Conservation (phyloP, 2,113 vertebrate genomes). For the Prionailurus viverrinus region DNA sequence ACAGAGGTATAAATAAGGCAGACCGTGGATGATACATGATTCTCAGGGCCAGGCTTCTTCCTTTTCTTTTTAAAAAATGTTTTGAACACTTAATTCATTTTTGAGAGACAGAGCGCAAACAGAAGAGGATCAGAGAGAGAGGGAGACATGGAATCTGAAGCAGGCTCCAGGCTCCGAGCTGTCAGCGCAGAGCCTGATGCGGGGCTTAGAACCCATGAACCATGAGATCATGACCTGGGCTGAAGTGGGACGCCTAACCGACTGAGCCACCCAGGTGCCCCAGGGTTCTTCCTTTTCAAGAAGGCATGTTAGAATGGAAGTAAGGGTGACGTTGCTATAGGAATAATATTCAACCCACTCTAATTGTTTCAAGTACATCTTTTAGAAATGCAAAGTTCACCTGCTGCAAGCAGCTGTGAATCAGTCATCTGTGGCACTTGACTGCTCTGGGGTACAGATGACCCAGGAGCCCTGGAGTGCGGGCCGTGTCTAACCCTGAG, state of each 20-base stretch:
- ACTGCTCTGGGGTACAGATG: background rate
- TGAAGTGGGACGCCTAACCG: no score
- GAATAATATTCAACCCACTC: background rate
- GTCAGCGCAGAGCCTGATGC: no score
- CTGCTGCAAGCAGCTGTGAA: background rate
- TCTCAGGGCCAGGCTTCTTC: background rate
- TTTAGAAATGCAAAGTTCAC: background rate
- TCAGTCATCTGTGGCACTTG: fast-evolving
- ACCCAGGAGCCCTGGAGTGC: background rate
- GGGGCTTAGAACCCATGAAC: no score
- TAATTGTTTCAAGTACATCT: background rate
- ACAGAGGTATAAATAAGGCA: background rate
- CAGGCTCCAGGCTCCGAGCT: no score
- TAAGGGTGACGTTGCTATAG: background rate
- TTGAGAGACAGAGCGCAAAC: no score
- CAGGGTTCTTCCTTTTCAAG: background rate
- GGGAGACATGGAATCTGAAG: no score
- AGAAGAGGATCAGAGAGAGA: no score
- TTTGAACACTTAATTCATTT: no score
- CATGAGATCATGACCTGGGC: no score
- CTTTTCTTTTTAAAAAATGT: background rate
- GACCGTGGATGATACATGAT: fast-evolving
- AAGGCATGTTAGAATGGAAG: background rate
- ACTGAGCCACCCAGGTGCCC: no score
- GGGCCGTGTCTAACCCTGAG: background rate